Conservation (phyloP, 2,888 invertebrate species). For the Peribatodes rhomboidaria region DNA sequence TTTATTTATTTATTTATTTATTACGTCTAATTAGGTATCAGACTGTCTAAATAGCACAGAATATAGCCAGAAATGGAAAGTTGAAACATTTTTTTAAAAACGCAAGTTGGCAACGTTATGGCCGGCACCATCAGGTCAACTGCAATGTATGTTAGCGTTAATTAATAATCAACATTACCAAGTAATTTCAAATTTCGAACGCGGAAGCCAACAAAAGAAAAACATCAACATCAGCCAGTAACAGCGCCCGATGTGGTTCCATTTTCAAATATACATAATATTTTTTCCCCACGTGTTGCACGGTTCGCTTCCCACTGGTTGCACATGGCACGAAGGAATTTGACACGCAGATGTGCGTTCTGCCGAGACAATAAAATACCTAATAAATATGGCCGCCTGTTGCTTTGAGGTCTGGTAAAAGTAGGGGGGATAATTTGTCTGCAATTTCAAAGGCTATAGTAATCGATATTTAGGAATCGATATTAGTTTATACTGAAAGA, state of each 20-base stretch:
- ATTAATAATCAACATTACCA: not conserved
- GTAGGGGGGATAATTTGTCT: conserved; percentile 6
- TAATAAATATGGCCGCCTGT: conserved; percentile 72
- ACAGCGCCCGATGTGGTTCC: conserved; percentile 41
- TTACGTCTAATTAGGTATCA: too few relatives aligned
- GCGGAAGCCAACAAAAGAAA: conserved; percentile 21
- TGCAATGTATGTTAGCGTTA: not conserved
- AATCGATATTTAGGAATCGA: too few relatives aligned
- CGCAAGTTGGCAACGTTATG: too few relatives aligned
- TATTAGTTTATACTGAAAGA: too few relatives aligned
- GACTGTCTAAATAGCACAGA: too few relatives aligned
- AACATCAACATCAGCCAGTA: conserved; percentile 33
- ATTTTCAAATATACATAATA: conserved; percentile 46
- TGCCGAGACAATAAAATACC: conserved; percentile 78
- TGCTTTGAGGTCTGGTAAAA: conserved; percentile 46
- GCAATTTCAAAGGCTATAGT: not conserved
- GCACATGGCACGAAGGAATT: conserved; percentile 85
- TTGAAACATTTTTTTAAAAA: too few relatives aligned
- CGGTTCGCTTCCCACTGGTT: conserved; percentile 81
- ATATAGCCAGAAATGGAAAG: too few relatives aligned
- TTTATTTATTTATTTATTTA: too few relatives aligned
- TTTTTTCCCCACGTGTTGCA: conserved; percentile 53
- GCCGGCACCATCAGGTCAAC: not conserved
- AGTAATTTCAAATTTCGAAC: conserved; percentile 26
- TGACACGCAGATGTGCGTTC: conserved; percentile 85